Evolutionary conservation across 2,888 invertebrate species (phyloP), one percentile per base, ranked within the genome.

Genomic region (Pherbina coryleti): DNA sequence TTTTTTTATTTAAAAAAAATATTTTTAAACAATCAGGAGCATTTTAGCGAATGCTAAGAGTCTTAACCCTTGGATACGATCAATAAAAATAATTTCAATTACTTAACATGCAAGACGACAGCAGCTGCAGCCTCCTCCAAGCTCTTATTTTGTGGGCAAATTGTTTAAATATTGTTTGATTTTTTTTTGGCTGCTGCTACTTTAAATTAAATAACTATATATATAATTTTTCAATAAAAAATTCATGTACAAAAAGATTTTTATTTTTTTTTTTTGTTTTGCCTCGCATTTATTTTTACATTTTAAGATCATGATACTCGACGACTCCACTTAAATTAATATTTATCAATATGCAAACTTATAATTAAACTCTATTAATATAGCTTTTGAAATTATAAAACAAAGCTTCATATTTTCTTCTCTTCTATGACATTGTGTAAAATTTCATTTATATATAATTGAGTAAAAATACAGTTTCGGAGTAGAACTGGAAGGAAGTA

Each of bases 161-260:
- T 44, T 44, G 11, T 44, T 44, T 44, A 44, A 3, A 11, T 11
- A 11, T 11, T 1, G 14, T 1, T 44, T 44, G 14, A 11, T 44
- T 44, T 44, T 2, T 44, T 1, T 25, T 67, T 2, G 55, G 31
- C 55, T 34, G 72, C 72, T 71, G 72, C 72, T 37, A 72, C 72
- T 57, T 72, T 22, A 60, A 49, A 51, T 69, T 51, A 69, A 53
- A 72, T 34, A 72, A 57, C n/a, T 55, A 37, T 14, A 19, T 60
- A 28, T 60, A 60, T 25, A 19, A 60, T 14, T 11, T 60, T 60
- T 22, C 57, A 11, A 22, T 60, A 25, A 60, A 55, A 25, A 11
- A 25, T 55, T 71, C 53, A 53, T 53, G 57, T 34, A 57, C 55
- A 72, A 72, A 57, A 71, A 49, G 11, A 9, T 49, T 37, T 37